Evolutionary conservation across 2,888 invertebrate species (phyloP).

Genomic region (Sarcophaga variegata): DNA sequence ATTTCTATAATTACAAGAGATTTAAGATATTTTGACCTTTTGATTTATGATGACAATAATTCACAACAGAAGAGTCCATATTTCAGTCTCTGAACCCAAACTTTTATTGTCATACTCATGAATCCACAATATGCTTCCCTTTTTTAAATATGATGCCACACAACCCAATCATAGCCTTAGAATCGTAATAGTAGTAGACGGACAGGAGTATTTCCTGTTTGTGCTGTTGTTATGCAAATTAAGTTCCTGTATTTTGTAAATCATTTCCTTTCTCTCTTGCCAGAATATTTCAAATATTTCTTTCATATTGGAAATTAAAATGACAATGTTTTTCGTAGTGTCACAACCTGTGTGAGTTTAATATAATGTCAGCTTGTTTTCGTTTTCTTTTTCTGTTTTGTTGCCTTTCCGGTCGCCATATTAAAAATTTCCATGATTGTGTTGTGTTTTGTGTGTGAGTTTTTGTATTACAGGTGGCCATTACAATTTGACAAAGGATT

Average conservation of each 20-base stretch:
- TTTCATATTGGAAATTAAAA: not conserved
- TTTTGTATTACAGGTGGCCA: constrained; percentile 3
- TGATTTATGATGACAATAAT: constrained; percentile 23
- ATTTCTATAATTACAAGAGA: constrained; percentile 3
- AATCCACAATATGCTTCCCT: constrained; percentile 41
- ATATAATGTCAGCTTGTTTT: constrained; percentile 1
- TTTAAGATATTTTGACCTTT: constrained; percentile 35
- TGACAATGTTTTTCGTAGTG: constrained; percentile 20
- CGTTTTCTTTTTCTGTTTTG: not conserved
- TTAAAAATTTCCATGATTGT: not conserved
- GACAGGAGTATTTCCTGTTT: constrained; percentile 58
- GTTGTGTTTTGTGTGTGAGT: too few species aligned
- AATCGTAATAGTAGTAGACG: not conserved
- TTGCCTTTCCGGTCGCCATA: not conserved
- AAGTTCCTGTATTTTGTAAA: constrained; percentile 66
- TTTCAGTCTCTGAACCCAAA: constrained; percentile 7
- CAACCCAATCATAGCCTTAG: too few species aligned
- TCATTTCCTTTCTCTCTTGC: constrained; percentile 58
- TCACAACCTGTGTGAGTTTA: not conserved
- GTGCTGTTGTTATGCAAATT: constrained; percentile 65
- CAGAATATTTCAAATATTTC: not conserved
- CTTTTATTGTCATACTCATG: constrained; percentile 48
- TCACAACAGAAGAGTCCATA: not conserved
- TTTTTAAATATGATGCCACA: too few species aligned
- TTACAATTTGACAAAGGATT: constrained; percentile 21